Conservation (phyloP, 2,888 invertebrate genomes). For the Dioctria linearis region DNA sequence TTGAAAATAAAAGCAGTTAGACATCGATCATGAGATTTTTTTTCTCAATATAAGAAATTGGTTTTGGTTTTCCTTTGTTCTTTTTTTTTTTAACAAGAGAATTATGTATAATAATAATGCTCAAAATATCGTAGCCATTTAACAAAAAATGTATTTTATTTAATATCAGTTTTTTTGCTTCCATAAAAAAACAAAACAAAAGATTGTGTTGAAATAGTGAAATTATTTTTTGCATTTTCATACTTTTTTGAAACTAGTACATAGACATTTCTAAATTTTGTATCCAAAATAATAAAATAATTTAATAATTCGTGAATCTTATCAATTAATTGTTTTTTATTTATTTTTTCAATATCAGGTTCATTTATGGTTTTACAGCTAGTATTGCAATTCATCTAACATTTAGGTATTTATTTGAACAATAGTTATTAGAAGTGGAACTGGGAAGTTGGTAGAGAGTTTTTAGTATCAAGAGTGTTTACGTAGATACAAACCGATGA, state of each 20-base stretch:
- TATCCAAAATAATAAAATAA: conserved; percentile 31
- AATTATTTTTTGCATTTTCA: background rate
- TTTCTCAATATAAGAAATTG: conserved; percentile 4
- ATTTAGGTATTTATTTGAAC: conserved; percentile 33
- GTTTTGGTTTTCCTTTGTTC: conserved; percentile 29
- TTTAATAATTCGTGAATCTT: conserved; percentile 12
- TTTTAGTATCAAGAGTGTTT: background rate
- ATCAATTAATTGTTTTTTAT: background rate
- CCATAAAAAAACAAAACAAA: too few relatives aligned
- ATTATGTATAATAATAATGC: background rate
- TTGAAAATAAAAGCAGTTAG: conserved; percentile 42
- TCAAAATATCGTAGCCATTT: too few relatives aligned
- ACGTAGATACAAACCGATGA: background rate
- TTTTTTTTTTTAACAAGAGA: conserved; percentile 1
- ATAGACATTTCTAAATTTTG: background rate
- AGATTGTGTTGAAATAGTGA: too few relatives aligned
- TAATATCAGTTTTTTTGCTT: too few relatives aligned
- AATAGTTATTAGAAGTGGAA: background rate
- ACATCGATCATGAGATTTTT: conserved; percentile 25
- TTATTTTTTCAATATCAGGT: conserved; percentile 32
- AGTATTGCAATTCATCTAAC: conserved; percentile 49
- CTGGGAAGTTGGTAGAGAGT: background rate
- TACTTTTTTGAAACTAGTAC: background rate
- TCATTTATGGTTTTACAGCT: conserved; percentile 39
- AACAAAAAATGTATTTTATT: too few relatives aligned